Percentiles rank a stretch among this genome's conserved stretches.
These are phyloP conservation scores for Aphelocoma californica DNA, from an alignment of 2,797 vertebrate genomes.

Conservation along the genomic window DNA sequence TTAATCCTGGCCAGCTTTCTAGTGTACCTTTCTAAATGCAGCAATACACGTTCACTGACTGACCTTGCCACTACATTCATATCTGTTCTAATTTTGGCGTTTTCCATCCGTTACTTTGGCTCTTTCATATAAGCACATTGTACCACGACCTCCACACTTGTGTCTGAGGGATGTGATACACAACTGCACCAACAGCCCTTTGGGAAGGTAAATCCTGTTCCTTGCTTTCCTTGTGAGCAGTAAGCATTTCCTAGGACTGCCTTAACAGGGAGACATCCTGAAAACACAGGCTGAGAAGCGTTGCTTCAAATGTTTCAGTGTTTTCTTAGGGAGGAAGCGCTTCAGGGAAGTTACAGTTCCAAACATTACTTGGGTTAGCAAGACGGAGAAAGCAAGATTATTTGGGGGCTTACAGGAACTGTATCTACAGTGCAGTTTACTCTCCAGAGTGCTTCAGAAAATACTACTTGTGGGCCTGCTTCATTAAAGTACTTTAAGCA, in stretches of 20 bases:
- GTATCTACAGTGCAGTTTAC: background rate
- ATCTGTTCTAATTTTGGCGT: background rate
- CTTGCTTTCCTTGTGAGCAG: background rate
- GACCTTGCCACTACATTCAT: background rate
- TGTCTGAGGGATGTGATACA: background rate
- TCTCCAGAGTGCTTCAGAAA: background rate
- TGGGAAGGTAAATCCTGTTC: background rate
- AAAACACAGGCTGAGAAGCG: background rate
- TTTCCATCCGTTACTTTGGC: background rate
- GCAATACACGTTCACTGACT: background rate
- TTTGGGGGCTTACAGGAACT: background rate
- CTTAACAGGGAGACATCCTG: background rate
- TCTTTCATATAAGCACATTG: background rate
- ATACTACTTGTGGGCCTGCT: background rate
- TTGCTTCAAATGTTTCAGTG: background rate
- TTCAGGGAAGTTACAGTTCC: background rate
- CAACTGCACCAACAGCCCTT: background rate
- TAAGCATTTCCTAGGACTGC: background rate
- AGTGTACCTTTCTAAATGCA: background rate
- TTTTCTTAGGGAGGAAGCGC: background rate
- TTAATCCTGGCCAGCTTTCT: background rate
- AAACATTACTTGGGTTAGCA: background rate
- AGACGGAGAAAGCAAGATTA: background rate
- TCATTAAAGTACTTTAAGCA: background rate
- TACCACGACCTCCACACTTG: background rate